Evolutionary conservation across 2,888 invertebrate genomes (phyloP), one percentile per base, ranked within the genome.

Genomic region (Athetis lepigone): DNA sequence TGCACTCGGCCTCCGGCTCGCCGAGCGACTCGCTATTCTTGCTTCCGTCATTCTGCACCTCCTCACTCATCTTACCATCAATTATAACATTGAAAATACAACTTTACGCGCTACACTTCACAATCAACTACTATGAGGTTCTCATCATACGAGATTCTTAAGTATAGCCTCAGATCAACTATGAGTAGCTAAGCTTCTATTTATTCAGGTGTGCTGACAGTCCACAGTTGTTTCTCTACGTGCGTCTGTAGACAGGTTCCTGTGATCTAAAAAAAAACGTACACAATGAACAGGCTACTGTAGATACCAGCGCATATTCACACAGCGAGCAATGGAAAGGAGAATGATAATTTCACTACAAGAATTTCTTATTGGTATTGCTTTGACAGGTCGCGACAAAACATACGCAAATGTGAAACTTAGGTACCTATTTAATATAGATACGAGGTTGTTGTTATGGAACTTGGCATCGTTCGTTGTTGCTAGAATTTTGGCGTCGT

Each of bases 51-150:
- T 90, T 86, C 84, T 90, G 90, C 79, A 84, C 88, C 88, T 93
- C 93, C 86, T 93, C 94, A 84, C 93, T 94, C 94, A 95, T 94
- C 84, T 86, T 92, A 89, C 86, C 80, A 88, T 88, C 83, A 83
- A 85, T 84, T 85, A 84, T 84, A 86, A 81, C 86, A 88, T 89
- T 78, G 82, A 84, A 80, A 78, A 74, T 69, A 60, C 69, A 75
- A 81, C 70, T 77, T 66, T 77, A 82, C 75, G 68, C 67, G 71
- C 70, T 76, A 65, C 76, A 77, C 70, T 63, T 71, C 70, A 58
- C 64, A 62, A 49, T 75, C 64, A 66, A 82, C 85, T 88, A 91
- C 87, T 92, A 91, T 78, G 87, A 89, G 61, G 82, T 82, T 82
- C 79, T 81, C 92, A 92, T 92, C 65, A 76, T 88, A 80, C 57